A percentile compares a stretch with the other conserved stretches of the same genome.
phyloP scores from a whole-genome alignment of 1,140 invertebrate species.

The honey bee (Apis mellifera) region Amel_HAv3.1 CM009943.2:3474001-3474500 shows the following conservation, averaged over 20 bases:
- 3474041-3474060: constrained; percentile 43
- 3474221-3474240: constrained; percentile 84
- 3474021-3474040: too few species aligned
- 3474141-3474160: constrained; percentile 93
- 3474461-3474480: constrained; percentile 93
- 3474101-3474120: constrained; percentile 95
- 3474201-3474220: constrained; percentile 93
- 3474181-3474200: constrained; percentile 89
- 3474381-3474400: background rate
- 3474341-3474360: background rate
- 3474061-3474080: constrained; percentile 83
- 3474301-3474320: constrained; percentile 86
- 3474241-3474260: constrained; percentile 73
- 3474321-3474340: constrained; percentile 88
- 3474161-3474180: constrained; percentile 85
- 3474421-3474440: constrained; percentile 87
- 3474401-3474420: constrained; percentile 9
- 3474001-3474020: too few species aligned
- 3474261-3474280: constrained; percentile 82
- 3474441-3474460: constrained; percentile 88
- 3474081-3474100: constrained; percentile 93
- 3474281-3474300: constrained; percentile 90
- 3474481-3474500: constrained; percentile 92
- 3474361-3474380: too few species aligned
- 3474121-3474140: constrained; percentile 96